These are phyloP conservation scores for Argynnis bischoffii DNA, from an alignment of 2,888 invertebrate species.

Conservation along the genomic window DNA sequence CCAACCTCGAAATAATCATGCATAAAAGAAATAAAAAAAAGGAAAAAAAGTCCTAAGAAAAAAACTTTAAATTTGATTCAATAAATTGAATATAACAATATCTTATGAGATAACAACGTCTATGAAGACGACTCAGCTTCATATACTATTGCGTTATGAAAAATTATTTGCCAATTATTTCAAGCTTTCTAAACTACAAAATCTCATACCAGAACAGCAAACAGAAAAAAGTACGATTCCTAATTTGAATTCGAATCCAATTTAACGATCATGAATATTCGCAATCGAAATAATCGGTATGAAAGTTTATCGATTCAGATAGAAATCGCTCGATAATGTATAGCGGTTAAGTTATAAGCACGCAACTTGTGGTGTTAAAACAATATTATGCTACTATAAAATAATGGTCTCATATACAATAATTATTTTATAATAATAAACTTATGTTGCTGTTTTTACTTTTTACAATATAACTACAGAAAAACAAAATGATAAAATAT, in stretches of 20 bases:
- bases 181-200: slow-evolving; percentile 21
- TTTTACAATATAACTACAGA: neutral
- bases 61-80: too few relatives aligned
- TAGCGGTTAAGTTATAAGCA: slow-evolving; percentile 36
- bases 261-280: slow-evolving; percentile 36
- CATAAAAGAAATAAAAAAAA: too few relatives aligned
- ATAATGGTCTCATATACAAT: too few relatives aligned
- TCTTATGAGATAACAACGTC: too few relatives aligned
- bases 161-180: neutral
- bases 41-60: too few relatives aligned
- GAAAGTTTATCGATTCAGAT: slow-evolving; percentile 39
- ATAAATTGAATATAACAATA: too few relatives aligned
- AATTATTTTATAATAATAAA: too few relatives aligned
- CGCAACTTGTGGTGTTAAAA: slow-evolving; percentile 31
- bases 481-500: too few relatives aligned
- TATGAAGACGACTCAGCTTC: too few relatives aligned
- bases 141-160: too few relatives aligned
- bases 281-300: slow-evolving; percentile 36
- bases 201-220: slow-evolving; percentile 24
- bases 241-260: slow-evolving; percentile 33
- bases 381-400: neutral
- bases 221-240: slow-evolving; percentile 25
- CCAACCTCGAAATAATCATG: too few relatives aligned
- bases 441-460: neutral
- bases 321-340: slow-evolving; percentile 38